A percentile compares a stretch with the other conserved stretches of the same genome.
Conservation (phyloP, 2,113 vertebrate species). For the Mirza zaza region DNA sequence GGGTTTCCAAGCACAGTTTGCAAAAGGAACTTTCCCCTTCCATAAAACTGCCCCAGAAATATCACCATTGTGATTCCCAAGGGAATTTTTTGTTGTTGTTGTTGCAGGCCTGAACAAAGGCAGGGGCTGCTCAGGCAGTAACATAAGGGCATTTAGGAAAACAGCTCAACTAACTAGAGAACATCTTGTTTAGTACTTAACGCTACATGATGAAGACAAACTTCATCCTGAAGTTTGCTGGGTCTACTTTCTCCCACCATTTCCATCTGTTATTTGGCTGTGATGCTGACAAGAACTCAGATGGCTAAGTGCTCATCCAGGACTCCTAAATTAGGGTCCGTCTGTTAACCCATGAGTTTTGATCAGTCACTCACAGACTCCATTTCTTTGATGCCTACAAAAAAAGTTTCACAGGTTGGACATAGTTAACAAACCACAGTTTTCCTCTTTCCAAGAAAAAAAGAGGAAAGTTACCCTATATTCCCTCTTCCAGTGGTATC, state of each 20-base stretch:
- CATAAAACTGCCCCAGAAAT: background rate
- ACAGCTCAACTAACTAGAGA: constrained; percentile 72
- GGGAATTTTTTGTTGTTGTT: background rate
- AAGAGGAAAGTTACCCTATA: background rate
- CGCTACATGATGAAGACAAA: constrained; percentile 77
- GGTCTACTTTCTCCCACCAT: constrained; percentile 75
- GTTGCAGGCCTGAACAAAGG: constrained; percentile 54
- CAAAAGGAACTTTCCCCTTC: constrained; percentile 35
- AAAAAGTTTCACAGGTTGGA: constrained; percentile 57
- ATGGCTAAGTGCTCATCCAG: constrained; percentile 73
- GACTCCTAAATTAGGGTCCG: constrained; percentile 57
- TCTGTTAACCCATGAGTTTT: constrained; percentile 71
- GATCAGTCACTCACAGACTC: constrained; percentile 64
- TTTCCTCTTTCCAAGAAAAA: background rate
- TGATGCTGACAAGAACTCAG: constrained; percentile 72
- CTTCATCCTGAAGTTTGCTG: constrained; percentile 70
- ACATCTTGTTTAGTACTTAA: constrained; percentile 80
- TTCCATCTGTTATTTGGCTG: constrained; percentile 78
- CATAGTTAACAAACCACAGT: constrained; percentile 62
- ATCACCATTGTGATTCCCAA: background rate
- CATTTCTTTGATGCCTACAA: constrained; percentile 64
- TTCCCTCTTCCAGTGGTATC: background rate
- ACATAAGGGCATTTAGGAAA: constrained; percentile 72
- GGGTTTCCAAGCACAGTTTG: background rate
- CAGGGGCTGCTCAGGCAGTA: constrained; percentile 60